Conservation (phyloP, 2,113 vertebrate genomes). For the Delphinus delphis region DNA sequence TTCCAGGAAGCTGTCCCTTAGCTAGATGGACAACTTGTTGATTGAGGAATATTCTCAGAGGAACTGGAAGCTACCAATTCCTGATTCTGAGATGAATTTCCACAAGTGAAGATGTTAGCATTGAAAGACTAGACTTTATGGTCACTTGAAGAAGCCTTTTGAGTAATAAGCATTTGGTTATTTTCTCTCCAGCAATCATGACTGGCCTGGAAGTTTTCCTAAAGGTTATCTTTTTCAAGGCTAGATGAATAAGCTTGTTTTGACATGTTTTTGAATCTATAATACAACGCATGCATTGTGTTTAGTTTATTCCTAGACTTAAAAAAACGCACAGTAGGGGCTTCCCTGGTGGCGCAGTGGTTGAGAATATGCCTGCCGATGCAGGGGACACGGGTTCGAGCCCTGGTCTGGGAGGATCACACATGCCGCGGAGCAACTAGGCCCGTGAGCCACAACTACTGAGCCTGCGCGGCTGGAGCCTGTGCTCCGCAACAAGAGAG, state of each 20-base stretch:
- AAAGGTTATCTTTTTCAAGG: slow-evolving; percentile 30
- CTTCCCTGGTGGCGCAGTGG: too few species aligned
- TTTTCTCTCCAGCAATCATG: slow-evolving; percentile 1
- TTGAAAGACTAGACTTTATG: not conserved
- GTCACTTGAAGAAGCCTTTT: not conserved
- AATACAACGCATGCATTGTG: not conserved
- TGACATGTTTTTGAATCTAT: slow-evolving; percentile 15
- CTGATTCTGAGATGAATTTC: slow-evolving; percentile 51
- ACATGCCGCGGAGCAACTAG: too few species aligned
- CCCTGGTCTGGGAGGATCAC: too few species aligned
- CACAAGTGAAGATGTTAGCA: not conserved
- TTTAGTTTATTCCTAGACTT: slow-evolving; percentile 33
- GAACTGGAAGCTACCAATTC: slow-evolving; percentile 6
- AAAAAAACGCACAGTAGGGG: not conserved
- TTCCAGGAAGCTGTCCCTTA: slow-evolving; percentile 39
- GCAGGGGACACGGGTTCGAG: too few species aligned
- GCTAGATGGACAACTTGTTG: slow-evolving; percentile 23
- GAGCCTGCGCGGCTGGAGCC: too few species aligned
- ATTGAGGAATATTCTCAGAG: slow-evolving; percentile 39
- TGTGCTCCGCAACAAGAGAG: too few species aligned
- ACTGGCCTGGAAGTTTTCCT: slow-evolving; percentile 23
- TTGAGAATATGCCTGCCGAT: too few species aligned
- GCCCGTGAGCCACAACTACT: too few species aligned
- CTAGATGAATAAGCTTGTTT: not conserved
- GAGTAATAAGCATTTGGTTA: slow-evolving; percentile 19